phyloP scores from a whole-genome alignment of 2,888 invertebrate species.

The Crocallis elinguaria region DNA sequence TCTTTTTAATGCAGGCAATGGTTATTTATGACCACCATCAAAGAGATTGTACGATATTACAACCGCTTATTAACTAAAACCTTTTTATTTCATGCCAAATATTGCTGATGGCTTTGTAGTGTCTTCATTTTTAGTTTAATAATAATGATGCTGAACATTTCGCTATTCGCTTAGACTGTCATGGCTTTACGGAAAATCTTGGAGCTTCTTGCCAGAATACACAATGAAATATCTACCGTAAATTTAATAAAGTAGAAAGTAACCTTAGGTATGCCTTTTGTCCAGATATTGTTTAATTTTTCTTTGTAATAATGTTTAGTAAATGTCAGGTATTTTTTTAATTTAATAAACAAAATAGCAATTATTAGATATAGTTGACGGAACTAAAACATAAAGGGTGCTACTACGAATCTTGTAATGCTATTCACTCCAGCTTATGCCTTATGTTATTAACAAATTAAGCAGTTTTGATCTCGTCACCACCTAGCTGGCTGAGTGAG shows the following conservation, averaged over 20 bases:
- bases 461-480: too few relatives aligned
- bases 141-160: conserved; percentile 44
- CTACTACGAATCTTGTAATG: not conserved
- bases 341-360: not conserved
- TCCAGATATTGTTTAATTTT: not conserved
- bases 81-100: conserved; percentile 54
- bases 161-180: conserved; percentile 27
- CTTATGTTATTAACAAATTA: too few relatives aligned
- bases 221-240: conserved; percentile 32
- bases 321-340: not conserved
- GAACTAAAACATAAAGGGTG: not conserved
- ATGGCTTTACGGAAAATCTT: conserved; percentile 7
- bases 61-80: conserved; percentile 68
- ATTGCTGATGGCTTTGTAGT: conserved; percentile 47
- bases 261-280: not conserved
- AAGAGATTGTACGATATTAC: conserved; percentile 59
- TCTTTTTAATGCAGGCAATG: conserved; percentile 71
- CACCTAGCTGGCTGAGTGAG: too few relatives aligned
- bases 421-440: too few relatives aligned
- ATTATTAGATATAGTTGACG: not conserved
- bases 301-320: not conserved
- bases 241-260: conserved; percentile 31
- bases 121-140: conserved; percentile 42
- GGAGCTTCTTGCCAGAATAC: conserved; percentile 21
- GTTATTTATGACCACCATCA: conserved; percentile 68